Conservation (phyloP, 2,113 vertebrate genomes). For the Antidorcas marsupialis region DNA sequence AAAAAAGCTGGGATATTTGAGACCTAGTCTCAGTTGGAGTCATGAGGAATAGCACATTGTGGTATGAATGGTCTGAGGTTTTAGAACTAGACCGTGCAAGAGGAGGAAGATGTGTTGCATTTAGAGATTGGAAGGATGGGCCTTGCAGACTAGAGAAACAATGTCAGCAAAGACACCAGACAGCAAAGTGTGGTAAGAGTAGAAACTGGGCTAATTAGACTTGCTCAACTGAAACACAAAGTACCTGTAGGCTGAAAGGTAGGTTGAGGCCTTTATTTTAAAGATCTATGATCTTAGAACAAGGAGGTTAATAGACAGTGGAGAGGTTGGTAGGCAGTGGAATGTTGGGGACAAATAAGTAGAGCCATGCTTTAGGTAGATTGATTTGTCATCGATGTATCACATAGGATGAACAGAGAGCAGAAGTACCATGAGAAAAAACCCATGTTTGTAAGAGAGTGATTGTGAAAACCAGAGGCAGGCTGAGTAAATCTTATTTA, state of each 20-base stretch:
- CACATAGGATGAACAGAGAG: background rate
- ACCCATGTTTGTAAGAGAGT: background rate
- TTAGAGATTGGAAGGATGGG: background rate
- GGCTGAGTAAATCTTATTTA: background rate
- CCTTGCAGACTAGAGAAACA: slow-evolving; percentile 13
- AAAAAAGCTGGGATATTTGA: background rate
- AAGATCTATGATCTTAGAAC: background rate
- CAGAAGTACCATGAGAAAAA: background rate
- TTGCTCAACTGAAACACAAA: background rate
- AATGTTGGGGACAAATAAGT: background rate
- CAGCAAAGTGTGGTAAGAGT: background rate
- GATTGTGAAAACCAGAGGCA: background rate
- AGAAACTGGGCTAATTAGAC: background rate
- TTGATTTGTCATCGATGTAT: background rate
- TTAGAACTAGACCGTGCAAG: slow-evolving; percentile 1
- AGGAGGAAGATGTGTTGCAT: background rate
- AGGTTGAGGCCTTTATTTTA: background rate
- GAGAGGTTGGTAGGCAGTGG: background rate
- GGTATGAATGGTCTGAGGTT: background rate
- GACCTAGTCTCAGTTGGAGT: background rate
- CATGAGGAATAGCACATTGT: background rate
- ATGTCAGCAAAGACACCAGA: background rate
- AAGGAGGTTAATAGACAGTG: background rate
- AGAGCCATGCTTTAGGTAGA: background rate
- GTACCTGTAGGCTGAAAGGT: background rate